These are phyloP conservation scores for Sylvia borin DNA, from an alignment of 2,797 vertebrate genomes.

Conservation along the genomic window DNA sequence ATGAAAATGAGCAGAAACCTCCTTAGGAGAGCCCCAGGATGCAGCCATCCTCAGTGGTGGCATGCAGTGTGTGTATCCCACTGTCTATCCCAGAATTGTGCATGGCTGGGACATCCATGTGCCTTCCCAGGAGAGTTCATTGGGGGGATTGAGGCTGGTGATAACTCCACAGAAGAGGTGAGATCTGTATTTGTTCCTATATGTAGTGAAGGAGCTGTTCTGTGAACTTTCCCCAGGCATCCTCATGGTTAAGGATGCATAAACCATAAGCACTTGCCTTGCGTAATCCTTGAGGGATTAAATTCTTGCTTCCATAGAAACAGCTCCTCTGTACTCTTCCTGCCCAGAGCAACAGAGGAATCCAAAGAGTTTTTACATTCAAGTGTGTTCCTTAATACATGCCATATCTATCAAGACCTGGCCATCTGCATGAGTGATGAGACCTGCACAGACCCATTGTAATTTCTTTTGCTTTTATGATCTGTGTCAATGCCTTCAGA, in stretches of 20 bases:
- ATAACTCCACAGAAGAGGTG: neutral
- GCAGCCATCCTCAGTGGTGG: neutral
- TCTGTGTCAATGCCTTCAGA: neutral
- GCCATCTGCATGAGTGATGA: neutral
- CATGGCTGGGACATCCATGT: rapidly evolving
- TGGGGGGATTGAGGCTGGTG: neutral
- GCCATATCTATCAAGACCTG: neutral
- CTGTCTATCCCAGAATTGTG: neutral
- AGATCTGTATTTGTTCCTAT: neutral
- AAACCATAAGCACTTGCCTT: neutral
- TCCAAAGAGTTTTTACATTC: neutral
- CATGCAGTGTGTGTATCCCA: neutral
- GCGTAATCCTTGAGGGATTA: neutral
- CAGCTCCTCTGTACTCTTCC: neutral
- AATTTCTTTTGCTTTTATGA: neutral
- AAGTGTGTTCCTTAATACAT: neutral
- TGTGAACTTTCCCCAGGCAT: neutral
- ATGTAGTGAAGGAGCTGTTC: neutral
- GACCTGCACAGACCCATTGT: neutral
- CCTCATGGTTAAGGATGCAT: neutral
- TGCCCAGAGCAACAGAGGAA: neutral
- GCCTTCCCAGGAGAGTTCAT: neutral
- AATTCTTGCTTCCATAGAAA: neutral
- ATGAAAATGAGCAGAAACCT: neutral
- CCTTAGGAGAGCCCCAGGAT: neutral